These are phyloP conservation scores for Cheilosia impressa DNA, from an alignment of 2,888 invertebrate genomes.

Conservation along the genomic window DNA sequence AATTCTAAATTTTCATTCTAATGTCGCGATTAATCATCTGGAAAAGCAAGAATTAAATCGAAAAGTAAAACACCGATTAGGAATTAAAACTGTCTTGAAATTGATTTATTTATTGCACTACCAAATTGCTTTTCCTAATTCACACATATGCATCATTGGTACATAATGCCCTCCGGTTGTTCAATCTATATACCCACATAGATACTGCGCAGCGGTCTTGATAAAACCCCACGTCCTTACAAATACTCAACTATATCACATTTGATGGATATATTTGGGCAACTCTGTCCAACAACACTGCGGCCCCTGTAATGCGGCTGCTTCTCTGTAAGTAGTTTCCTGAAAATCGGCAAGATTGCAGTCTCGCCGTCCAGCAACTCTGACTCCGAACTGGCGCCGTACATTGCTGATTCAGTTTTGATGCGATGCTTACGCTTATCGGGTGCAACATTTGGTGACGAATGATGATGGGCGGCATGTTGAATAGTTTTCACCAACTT, in stretches of 20 bases:
- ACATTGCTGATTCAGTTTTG: constrained; percentile 85
- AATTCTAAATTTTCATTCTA: too few species aligned
- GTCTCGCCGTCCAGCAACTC: constrained; percentile 90
- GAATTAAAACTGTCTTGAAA: constrained; percentile 13
- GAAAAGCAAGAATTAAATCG: neutral
- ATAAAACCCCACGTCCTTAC: constrained; percentile 83
- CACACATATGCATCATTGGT: neutral
- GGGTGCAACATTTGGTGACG: constrained; percentile 87
- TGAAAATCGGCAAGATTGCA: constrained; percentile 95
- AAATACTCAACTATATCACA: constrained; percentile 98
- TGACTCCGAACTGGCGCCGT: constrained; percentile 92
- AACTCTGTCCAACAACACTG: constrained; percentile 89
- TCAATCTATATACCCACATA: neutral
- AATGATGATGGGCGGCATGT: constrained; percentile 86
- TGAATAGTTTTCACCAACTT: constrained; percentile 81
- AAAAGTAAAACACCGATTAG: neutral
- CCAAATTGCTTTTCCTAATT: constrained; percentile 28
- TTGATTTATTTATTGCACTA: constrained; percentile 44
- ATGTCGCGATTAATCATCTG: too few species aligned
- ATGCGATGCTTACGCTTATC: constrained; percentile 82
- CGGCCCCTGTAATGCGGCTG: constrained; percentile 87
- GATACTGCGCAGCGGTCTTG: constrained; percentile 72
- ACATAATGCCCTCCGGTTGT: neutral
- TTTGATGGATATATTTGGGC: constrained; percentile 97
- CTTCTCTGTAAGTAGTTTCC: constrained; percentile 93